Conservation (phyloP, 2,888 invertebrate genomes). For the Eledona agricola region DNA sequence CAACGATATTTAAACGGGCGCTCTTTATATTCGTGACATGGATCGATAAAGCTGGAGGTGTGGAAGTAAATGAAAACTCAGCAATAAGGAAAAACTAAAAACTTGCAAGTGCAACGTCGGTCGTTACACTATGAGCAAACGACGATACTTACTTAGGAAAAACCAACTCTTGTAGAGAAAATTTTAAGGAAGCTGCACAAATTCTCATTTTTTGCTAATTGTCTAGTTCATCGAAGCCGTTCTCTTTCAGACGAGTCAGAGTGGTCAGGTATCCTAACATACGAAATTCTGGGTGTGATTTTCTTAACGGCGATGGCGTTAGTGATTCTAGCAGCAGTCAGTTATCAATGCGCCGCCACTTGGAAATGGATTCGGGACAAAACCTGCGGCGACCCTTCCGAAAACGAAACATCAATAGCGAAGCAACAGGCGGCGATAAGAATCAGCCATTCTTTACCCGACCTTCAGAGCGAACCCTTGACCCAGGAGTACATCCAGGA, state of each 20-base stretch:
- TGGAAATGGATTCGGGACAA: conserved; percentile 76
- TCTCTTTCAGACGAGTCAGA: conserved; percentile 56
- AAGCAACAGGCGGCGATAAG: conserved; percentile 75
- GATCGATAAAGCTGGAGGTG: no score
- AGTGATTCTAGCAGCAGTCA: conserved; percentile 74
- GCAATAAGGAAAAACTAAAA: no score
- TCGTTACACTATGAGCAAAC: no score
- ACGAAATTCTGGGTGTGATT: conserved; percentile 67
- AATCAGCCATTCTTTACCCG: conserved; percentile 80
- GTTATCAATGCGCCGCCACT: conserved; percentile 77
- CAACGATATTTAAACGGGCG: no score
- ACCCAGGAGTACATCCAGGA: conserved; percentile 77
- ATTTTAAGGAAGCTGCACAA: no score
- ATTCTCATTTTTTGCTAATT: no score
- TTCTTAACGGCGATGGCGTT: conserved; percentile 68
- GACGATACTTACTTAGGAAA: no score
- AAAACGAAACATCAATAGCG: conserved; percentile 61
- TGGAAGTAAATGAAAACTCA: no score
- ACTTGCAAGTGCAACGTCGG: no score
- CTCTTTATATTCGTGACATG: no score
- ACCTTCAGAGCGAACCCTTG: conserved; percentile 74
- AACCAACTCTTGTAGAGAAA: no score
- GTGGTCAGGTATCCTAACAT: conserved; percentile 60
- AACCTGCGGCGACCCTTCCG: conserved; percentile 57
- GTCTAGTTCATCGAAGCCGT: no score